Evolutionary conservation across 2,797 vertebrate genomes (phyloP), one percentile per base, ranked within the genome.

Genomic region (Intellagama lesueurii): DNA sequence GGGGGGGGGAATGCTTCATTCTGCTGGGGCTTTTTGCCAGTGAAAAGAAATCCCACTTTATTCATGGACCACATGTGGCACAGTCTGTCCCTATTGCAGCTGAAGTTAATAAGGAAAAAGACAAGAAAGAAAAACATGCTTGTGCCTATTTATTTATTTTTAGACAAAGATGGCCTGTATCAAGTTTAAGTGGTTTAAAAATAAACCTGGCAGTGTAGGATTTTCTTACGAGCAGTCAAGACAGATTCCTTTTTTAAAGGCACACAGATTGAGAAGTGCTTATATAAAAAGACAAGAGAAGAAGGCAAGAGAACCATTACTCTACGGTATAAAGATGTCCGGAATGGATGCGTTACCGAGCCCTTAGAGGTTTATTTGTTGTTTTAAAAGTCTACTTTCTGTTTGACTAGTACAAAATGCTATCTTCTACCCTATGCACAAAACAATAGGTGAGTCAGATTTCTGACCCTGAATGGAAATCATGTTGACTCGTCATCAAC

Each of bases 161-260:
- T 47, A 87, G 83, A 70, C 85, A 92, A 94, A 93, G 47, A 32
- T 47, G 26, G 35, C 92, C 77, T 35, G 60, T 84, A 94, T 92
- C 95, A 94, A 94, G 93, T 95, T 93, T 72, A 60, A 64, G 91
- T 91, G 0, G 64, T 83, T 47, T 16, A 11, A 44, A 11, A 6
- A 32, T 64, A 82, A 72, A 94, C 92, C 90, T 93, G 95, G 95
- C 95, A 95, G 93, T 95, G 94, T 95, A 95, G 94, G 95, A 95
- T 92, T 84, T 85, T 84, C 88, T 94, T 92, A 86, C 84, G 94
- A 94, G 95, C 73, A 30, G 89, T 93, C 94, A 94, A 95, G 93
- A 95, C 94, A 95, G 94, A 91, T 95, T 87, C 30, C 70, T 66
- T 78, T 30, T 72, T 24, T 16, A 95, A 96, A 96, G 96, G 96